Conservation (phyloP, 2,888 invertebrate genomes). For the Dysmachus trigonus region DNA sequence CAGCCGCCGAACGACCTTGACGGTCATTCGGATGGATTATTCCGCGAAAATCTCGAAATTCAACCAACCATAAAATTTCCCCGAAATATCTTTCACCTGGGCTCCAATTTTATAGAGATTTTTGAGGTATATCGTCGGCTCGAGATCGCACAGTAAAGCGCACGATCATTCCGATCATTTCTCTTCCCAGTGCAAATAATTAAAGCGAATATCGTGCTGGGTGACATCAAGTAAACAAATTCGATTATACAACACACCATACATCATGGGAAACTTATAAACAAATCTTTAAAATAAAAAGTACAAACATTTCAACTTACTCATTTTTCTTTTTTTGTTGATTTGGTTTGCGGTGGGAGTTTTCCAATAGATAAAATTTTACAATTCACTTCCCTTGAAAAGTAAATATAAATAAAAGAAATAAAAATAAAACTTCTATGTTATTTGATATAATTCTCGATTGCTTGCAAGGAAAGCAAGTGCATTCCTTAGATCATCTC, state of each 20-base stretch:
- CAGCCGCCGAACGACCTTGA: neutral
- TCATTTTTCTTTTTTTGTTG: conserved; percentile 14
- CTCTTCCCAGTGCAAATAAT: neutral
- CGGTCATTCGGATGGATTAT: neutral
- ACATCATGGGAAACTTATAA: neutral
- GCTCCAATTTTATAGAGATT: neutral
- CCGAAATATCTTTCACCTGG: neutral
- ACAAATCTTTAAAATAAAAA: neutral
- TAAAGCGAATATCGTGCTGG: neutral
- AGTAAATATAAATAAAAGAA: neutral
- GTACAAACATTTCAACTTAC: neutral
- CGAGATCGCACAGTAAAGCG: neutral
- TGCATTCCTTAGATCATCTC: neutral
- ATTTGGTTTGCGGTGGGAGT: neutral
- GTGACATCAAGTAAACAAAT: neutral
- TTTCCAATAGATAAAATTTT: neutral
- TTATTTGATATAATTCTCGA: neutral
- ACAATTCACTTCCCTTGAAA: neutral
- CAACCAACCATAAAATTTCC: neutral
- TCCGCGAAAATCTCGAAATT: neutral
- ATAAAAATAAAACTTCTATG: neutral
- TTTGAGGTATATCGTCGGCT: neutral
- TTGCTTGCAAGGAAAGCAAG: neutral
- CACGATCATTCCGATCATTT: neutral
- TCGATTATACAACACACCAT: neutral